Base-by-base conservation (phyloP, 2,113 vertebrate genomes). In the Candoia aspera region DNA sequence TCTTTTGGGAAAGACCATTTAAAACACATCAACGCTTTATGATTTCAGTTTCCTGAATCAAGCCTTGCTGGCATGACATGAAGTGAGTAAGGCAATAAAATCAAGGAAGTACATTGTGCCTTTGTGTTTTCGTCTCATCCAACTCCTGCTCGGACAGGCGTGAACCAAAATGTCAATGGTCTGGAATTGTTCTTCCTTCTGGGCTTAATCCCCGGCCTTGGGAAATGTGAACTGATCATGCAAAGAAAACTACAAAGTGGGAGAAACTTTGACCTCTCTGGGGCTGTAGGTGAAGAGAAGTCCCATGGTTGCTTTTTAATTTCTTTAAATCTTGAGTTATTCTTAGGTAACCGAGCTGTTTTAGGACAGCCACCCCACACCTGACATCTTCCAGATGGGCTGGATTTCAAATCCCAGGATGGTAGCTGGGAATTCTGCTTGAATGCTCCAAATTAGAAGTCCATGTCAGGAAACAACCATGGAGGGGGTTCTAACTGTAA, bases 1-100 rank as follows among this genome's bases (percentile, higher is more conserved):
- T 8, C 87, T 88, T 54, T 54, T 0, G 87, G 91, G 57, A 89
- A 88, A n/a, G 42, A 46, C 57, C 21, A 42, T 84, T 15, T 88
- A 92, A 89, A 92, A 88, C 79, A 92, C 73, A 92, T 17, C 55
- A 17, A 6, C 4, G 19, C 86, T 33, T 84, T 73, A 15, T 92
- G 86, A 92, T 92, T 92, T 84, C 19, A 19, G 68, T n/a, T 92
- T 92, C 91, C 73, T 88, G 53, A 62, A 89, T 84, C 87, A 62
- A 84, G n/a, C 29, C 1, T 84, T 88, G 12, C 29, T 92, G 87
- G 91, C 91, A 60, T 15, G 64, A 60, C 86, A 83, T 92, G 87
- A 92, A 88, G 73, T 37, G 29, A 89, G 11, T 4, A 5, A 55
- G 29, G 46, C 57, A 4, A 84, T 92, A 89, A 92, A 92, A 84